phyloP scores from a whole-genome alignment of 92 coral and sea anemone genomes.

The Zoanthus sociatus region DNA sequence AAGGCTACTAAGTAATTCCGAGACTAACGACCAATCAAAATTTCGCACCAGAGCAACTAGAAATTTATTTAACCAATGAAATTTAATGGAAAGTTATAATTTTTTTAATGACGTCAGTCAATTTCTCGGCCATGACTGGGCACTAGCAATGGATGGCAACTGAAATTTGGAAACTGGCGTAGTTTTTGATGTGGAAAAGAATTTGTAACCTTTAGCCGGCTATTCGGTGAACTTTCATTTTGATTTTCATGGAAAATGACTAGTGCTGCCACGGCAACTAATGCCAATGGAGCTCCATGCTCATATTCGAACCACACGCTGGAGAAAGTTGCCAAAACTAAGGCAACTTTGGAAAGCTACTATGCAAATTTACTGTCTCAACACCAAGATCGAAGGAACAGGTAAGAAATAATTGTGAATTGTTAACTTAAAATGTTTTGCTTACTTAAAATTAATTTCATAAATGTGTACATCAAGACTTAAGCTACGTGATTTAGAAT shows the following conservation, averaged over 20 bases:
- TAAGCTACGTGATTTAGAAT: not conserved
- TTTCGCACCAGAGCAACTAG: not conserved
- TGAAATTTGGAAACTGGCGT: conserved; percentile 16
- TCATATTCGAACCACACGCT: conserved; percentile 94
- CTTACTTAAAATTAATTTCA: not conserved
- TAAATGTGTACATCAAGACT: not conserved
- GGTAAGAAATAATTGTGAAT: conserved; percentile 59
- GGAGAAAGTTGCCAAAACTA: conserved; percentile 97
- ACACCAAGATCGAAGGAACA: conserved; percentile 90
- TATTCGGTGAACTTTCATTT: conserved; percentile 40
- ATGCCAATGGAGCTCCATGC: conserved; percentile 84
- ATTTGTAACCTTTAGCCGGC: conserved; percentile 43
- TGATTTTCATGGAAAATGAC: conserved; percentile 67
- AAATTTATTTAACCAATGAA: conserved; percentile 19
- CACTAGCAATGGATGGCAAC: conserved; percentile 46
- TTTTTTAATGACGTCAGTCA: conserved; percentile 27
- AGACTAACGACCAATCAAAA: not conserved
- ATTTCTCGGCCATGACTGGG: conserved; percentile 40
- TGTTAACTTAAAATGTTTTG: not conserved
- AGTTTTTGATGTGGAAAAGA: conserved; percentile 29
- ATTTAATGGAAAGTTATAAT: not conserved
- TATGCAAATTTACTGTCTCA: conserved; percentile 92
- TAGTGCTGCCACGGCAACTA: conserved; percentile 79
- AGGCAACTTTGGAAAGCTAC: conserved; percentile 93
- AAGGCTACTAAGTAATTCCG: not conserved